Evolutionary conservation across 2,797 vertebrate genomes (phyloP), one percentile per base, ranked within the genome.

Genomic region (Ctenosaura bakeri): DNA sequence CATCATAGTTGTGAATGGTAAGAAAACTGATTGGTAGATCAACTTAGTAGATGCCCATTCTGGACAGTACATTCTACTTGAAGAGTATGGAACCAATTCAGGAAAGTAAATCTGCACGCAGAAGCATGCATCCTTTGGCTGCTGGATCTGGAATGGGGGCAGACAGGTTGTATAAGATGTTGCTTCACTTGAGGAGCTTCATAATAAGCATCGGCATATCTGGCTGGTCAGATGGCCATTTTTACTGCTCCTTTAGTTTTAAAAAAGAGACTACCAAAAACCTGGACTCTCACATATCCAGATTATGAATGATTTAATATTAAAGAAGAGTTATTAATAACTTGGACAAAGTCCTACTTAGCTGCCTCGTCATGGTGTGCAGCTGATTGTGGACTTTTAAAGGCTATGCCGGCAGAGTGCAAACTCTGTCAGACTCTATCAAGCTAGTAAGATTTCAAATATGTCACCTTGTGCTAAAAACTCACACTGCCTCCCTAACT

Each of bases 21-120:
- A 76, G 54, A 83, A 88, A 88, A 74, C 26, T 59, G n/a, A 89
- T 38, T 83, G 71, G 13, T 29, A 54, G 64, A 71, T 10, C 50
- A 35, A 20, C 52, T 66, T 22, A 18, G 9, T n/a, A 50, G 35
- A n/a, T 42, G 38, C n/a, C 77, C 73, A 50, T 35, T 54, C 64
- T 42, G 64, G 56, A 64, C 38, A n/a, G 6, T 50, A n/a, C 16
- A 22, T 69, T 56, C 18, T n/a, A 32, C 50, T 29, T 18, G n/a
- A 50, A 85, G 73, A 42, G 50, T 87, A 13, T 38, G 59, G 62
- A 22, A n/a, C 24, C 59, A 78, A n/a, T 22, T 14, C 46, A 73
- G 50, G n/a, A 88, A 88, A n/a, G 2, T 9, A 26, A 24, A 54
- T 71, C 35, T 54, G 16, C 56, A 54, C 38, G 46, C 16, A 50